Evolutionary conservation across 23 tunicate genomes (phyloP), one percentile per base, ranked within the genome.

Genomic region (Styela plicata): DNA sequence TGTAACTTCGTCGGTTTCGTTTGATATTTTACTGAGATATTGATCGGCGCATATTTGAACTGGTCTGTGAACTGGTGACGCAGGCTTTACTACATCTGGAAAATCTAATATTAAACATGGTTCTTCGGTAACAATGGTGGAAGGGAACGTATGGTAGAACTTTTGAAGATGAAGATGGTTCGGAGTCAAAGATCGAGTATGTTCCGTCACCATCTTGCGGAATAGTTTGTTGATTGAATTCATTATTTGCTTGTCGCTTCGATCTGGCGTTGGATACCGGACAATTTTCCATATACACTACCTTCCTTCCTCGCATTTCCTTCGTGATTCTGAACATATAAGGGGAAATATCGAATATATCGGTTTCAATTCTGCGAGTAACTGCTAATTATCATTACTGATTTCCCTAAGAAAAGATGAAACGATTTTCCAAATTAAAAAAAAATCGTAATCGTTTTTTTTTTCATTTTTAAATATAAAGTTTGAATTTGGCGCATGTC

Each of bases 91-190:
- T 18, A 71, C 34, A 21, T 71, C 37, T 21, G 34, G 34, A 34
- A 18, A 71, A 71, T 71, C 77, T 21, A 32, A 19, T 71, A 71
- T 71, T 3, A 71, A 5, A 32, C 77, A 71, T 21, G 36, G 34
- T 21, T 27, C 24, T 26, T 2, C 13, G 3, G 34, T 5, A 23
- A 31, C 73, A 21, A 30, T 71, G 57, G 13, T 44, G 13, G 13
- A 13, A 5, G 7, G 57, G 57, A 5, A 44, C 13, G 57, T 44
- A 44, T 44, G 13, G 13, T 5, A 13, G 57, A 5, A 5, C 13
- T 7, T 44, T 44, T 44, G 10, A 7, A 5, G 57, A 13, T 13
- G 13, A 44, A 44, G 57, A 44, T 44, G 57, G 57, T 7, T 13
- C 57, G 7, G 57, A 5, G 57, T 44, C 57, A 7, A 13, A 5